Evolutionary conservation across 37 sponge, comb jelly and placozoan species (phyloP).

Genomic region (Amphimedon queenslandica): DNA sequence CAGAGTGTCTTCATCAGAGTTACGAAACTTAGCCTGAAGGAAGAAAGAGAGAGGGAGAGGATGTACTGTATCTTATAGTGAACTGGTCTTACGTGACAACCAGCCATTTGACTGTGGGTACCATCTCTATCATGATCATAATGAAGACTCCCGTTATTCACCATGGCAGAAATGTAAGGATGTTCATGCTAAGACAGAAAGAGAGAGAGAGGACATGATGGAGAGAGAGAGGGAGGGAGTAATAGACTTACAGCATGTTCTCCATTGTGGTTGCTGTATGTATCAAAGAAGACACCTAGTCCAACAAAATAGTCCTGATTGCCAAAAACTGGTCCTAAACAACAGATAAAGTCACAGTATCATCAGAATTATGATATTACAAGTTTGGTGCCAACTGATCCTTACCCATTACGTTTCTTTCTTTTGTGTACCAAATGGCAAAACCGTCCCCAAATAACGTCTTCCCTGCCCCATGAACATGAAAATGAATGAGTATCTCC

Average conservation of each 20-base stretch:
- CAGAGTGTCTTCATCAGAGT: conserved; percentile 60
- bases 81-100: conserved; percentile 80
- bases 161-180: conserved; percentile 93
- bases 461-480: conserved; percentile 84
- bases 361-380: not conserved
- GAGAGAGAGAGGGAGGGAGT: not conserved
- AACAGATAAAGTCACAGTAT: conserved; percentile 12
- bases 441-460: conserved; percentile 95
- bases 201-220: not conserved
- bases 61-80: too few species aligned
- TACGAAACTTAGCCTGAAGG: conserved; percentile 66
- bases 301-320: conserved; percentile 89
- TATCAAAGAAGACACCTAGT: conserved; percentile 97
- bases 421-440: conserved; percentile 94
- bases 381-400: not conserved
- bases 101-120: conserved; percentile 81
- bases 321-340: conserved; percentile 83
- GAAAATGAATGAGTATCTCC: conserved; percentile 85
- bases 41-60: not conserved
- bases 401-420: conserved; percentile 54
- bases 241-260: conserved; percentile 61
- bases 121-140: conserved; percentile 98
- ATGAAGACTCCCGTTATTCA: conserved; percentile 82
- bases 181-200: conserved; percentile 78
- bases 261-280: conserved; percentile 96